Evolutionary conservation across 2,113 vertebrate genomes (phyloP), one percentile per base, ranked within the genome.

Genomic region (Ophiodon elongatus): DNA sequence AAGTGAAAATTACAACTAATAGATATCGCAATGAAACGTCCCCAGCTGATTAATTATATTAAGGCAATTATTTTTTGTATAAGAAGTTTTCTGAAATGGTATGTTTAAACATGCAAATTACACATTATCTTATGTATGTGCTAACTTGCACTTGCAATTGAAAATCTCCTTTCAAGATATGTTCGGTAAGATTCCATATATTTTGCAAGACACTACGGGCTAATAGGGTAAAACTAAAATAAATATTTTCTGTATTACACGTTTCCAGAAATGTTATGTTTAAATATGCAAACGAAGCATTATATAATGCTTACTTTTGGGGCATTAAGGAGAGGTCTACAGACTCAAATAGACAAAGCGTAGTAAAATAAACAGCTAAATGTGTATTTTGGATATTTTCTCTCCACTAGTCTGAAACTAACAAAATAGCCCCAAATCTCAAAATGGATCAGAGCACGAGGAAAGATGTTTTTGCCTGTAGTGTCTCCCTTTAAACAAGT

Each of bases 401-500:
- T n/a, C 52, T 9, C 52, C 52, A 54, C 23, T 10, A 23, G 19
- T 52, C 50, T n/a, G 50, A n/a, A 50, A 54, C 50, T 10, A 9
- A 23, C 52, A 10, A 52, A 52, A 23, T 3, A 23, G 50, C 50
- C 50, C 50, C 21, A 23, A 11, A 57, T 27, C 25, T 57, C 54
- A 27, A 57, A 27, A 57, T 27, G 13, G 10, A 57, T 57, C 21
- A 27, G 54, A 13, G 11, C n/a, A 14, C 11, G 3, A 57, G n/a
- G 14, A 25, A 27, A 14, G 10, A 57, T 57, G 54, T 57, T 57
- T 27, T 27, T 27, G 54, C n/a, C 11, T 14, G 54, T 57, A 6
- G 54, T 57, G 54, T 4, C 54, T 57, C 54, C 54, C 54, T 57
- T 59, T 10, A 70, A 31, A 74, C 60, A 71, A 66, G 19, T 39